Percentiles rank a stretch among this genome's conserved stretches.
Evolutionary conservation across 23 tunicate genomes (phyloP).

Genomic region (Oikopleura albicans): DNA sequence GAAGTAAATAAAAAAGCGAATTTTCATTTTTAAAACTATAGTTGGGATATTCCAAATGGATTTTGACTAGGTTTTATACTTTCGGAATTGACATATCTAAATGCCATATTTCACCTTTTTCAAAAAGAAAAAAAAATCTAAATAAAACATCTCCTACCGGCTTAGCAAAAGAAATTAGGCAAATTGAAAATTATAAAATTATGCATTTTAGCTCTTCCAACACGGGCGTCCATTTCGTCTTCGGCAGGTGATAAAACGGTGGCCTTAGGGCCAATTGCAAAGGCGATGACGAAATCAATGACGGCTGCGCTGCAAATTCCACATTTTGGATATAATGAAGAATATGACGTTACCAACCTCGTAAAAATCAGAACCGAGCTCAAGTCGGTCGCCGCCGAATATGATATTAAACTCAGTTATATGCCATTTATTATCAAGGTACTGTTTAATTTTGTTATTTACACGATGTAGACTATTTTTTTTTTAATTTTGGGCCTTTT

Average conservation of each 20-base stretch:
- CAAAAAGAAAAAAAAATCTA: too few relatives aligned
- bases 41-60: too few relatives aligned
- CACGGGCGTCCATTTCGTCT: background rate
- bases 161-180: too few relatives aligned
- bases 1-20: too few relatives aligned
- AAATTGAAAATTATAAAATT: background rate
- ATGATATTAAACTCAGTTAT: background rate
- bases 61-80: too few relatives aligned
- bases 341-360: constrained; percentile 50
- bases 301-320: constrained; percentile 52
- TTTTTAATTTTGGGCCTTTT: too few relatives aligned
- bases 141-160: too few relatives aligned
- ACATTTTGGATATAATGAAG: constrained; percentile 88
- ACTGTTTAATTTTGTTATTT: background rate
- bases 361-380: constrained; percentile 42
- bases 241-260: background rate
- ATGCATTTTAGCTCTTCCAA: background rate
- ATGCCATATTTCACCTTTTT: too few relatives aligned
- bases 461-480: too few relatives aligned
- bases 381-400: constrained; percentile 37
- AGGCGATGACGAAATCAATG: constrained; percentile 74
- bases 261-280: background rate
- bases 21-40: too few relatives aligned
- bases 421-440: constrained; percentile 18
- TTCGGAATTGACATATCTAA: too few relatives aligned